A percentile compares a stretch with the other conserved stretches of the same genome.
Evolutionary conservation across 2,888 invertebrate genomes (phyloP).

Genomic region (Acronicta leporina): DNA sequence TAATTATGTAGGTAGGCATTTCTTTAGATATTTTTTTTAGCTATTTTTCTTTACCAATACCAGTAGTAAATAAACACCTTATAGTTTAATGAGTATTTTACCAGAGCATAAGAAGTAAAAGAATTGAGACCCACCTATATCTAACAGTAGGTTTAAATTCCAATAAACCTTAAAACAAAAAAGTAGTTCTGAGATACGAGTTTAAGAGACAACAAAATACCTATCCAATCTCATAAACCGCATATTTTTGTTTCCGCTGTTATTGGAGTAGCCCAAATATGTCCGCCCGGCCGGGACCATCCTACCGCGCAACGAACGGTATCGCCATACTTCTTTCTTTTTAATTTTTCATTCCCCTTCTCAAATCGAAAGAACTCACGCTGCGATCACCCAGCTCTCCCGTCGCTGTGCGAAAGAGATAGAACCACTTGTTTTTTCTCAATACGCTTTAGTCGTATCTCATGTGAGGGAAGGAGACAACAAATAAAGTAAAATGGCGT

Average conservation of each 20-base stretch:
- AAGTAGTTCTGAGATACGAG: background rate
- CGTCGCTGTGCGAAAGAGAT: conserved; percentile 70
- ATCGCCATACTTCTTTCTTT: conserved; percentile 74
- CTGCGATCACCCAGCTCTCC: conserved; percentile 68
- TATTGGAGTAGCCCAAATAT: conserved; percentile 61
- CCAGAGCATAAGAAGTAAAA: background rate
- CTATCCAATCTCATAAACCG: conserved; percentile 24
- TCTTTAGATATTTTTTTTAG: too few relatives aligned
- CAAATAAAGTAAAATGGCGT: conserved; percentile 82
- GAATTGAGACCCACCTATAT: too few relatives aligned
- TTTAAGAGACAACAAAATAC: conserved; percentile 3
- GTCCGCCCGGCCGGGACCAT: conserved; percentile 60
- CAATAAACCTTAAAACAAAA: conserved; percentile 8
- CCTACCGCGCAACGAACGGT: conserved; percentile 61
- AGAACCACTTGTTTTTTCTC: conserved; percentile 61
- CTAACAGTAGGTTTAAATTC: background rate
- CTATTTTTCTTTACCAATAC: too few relatives aligned
- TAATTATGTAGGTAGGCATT: conserved; percentile 4
- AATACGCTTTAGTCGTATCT: conserved; percentile 51
- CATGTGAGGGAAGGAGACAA: conserved; percentile 69
- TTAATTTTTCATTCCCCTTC: conserved; percentile 83
- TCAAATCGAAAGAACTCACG: conserved; percentile 79
- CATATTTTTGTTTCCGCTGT: conserved; percentile 60
- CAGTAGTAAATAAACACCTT: too few relatives aligned
- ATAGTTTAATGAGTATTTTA: too few relatives aligned